Base-by-base conservation (phyloP, 2,888 invertebrate genomes). In the Noctua pronuba region DNA sequence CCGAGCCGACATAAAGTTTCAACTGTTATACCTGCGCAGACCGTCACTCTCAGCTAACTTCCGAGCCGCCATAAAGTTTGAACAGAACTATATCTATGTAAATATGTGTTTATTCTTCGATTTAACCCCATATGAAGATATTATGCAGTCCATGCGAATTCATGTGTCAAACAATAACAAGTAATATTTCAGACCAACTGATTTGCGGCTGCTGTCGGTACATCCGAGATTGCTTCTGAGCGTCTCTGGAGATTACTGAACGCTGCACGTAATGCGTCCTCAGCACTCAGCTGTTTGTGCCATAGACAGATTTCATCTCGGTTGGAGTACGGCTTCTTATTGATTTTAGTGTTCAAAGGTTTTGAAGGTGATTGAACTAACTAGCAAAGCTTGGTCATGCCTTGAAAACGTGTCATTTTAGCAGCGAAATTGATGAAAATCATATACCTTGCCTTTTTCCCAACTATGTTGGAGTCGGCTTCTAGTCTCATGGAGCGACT, bases 231-330 rank as follows among this genome's bases (percentile, higher is more conserved):
- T 75, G 75, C 74, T 65, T 79, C 49, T 24, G 13, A 35, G 38
- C 60, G 16, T 52, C 73, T 11, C 75, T 75, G 21, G 71, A 82
- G 87, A 88, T 88, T 85, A 79, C 81, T 60, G 41, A 21, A 52
- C 60, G 76, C 70, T 55, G 49, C 41, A 70, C 41, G 70, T 85
- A 80, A 79, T 77, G 65, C 74, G 64, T 76, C 67, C 66, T 80
- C 73, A 60, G 70, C 66, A 16, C 55, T 62, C 41, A 75, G n/a
- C 31, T 60, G 76, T 80, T 77, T 75, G 77, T 55, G 71, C 79
- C 52, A n/a, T 28, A 62, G 28, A 62, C 77, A 73, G 77, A 79
- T 80, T 82, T 76, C 55, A 79, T 82, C 58, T 69, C 44, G 13
- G 18, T 31, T 52, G 44, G 28, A n/a, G 31, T 52, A 46, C 28